Evolutionary conservation across 2,888 invertebrate species (phyloP).

Genomic region (Nymphalis urticae): DNA sequence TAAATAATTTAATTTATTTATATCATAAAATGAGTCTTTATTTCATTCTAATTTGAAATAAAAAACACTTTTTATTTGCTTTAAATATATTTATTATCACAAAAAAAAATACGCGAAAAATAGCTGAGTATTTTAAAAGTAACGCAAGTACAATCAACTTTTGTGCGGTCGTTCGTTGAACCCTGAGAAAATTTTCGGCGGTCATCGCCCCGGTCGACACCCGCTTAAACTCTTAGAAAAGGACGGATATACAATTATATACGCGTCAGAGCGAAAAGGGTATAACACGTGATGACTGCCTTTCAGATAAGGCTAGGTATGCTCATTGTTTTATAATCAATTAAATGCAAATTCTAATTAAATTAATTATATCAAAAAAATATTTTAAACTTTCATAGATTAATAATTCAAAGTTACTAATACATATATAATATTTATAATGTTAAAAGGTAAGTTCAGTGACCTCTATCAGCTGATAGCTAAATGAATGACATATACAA

Average conservation of each 20-base stretch:
- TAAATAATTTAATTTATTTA: no score
- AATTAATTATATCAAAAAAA: no score
- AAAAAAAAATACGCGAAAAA: slow-evolving; percentile 34
- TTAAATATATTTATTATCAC: no score
- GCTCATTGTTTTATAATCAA: slow-evolving; percentile 47
- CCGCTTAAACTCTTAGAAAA: slow-evolving; percentile 46
- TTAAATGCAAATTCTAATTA: slow-evolving; percentile 24
- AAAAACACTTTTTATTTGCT: no score
- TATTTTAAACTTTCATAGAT: no score
- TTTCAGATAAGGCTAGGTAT: slow-evolving; percentile 44
- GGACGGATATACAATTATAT: slow-evolving; percentile 29
- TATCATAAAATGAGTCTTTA: no score
- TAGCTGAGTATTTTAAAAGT: slow-evolving; percentile 22
- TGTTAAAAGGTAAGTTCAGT: slow-evolving; percentile 21
- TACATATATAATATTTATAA: no score
- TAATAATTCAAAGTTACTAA: no score
- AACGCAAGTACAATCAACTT: slow-evolving; percentile 51
- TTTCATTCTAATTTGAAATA: no score
- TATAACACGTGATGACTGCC: slow-evolving; percentile 49
- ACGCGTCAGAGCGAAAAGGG: slow-evolving; percentile 35
- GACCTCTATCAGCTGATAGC: slow-evolving; percentile 33
- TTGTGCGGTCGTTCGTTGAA: slow-evolving; percentile 66
- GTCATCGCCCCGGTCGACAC: slow-evolving; percentile 63
- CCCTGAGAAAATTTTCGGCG: slow-evolving; percentile 63
- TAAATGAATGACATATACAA: no score